A percentile compares a stretch with the other conserved stretches of the same genome.
Evolutionary conservation across 2,797 vertebrate species (phyloP).

Genomic region (Dermochelys coriacea): DNA sequence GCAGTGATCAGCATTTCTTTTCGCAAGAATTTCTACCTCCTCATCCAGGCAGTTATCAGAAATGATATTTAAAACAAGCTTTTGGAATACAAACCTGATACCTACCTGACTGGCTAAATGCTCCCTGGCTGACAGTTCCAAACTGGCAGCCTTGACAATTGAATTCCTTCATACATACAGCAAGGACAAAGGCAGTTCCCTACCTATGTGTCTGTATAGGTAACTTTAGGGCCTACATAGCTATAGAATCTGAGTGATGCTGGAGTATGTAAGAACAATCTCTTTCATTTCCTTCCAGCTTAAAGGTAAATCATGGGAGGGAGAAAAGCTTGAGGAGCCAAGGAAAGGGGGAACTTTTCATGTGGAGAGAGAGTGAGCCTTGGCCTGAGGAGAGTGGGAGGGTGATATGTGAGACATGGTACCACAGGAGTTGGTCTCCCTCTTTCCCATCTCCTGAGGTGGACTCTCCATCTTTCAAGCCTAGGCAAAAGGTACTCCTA

Average conservation of each 20-base stretch:
- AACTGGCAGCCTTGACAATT: neutral
- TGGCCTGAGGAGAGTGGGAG: neutral
- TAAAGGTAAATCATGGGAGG: neutral
- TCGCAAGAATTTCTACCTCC: neutral
- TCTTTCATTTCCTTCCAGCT: neutral
- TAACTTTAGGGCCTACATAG: neutral
- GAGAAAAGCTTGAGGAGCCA: neutral
- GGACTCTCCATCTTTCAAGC: no score
- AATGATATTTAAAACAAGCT: neutral
- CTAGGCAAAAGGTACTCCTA: no score
- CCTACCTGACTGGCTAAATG: neutral
- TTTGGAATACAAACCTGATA: neutral
- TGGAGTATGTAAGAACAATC: neutral
- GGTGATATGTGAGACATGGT: neutral
- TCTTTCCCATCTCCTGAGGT: neutral
- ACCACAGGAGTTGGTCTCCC: neutral
- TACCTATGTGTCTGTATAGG: neutral
- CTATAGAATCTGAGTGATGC: neutral
- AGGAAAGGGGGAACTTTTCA: neutral
- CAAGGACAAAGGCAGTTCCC: neutral
- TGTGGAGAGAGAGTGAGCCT: no score
- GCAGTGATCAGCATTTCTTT: accelerated
- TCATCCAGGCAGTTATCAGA: neutral
- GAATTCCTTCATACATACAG: neutral
- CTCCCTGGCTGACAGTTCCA: neutral